Conservation (phyloP, 2,888 invertebrate genomes). For the Agrochola lota region DNA sequence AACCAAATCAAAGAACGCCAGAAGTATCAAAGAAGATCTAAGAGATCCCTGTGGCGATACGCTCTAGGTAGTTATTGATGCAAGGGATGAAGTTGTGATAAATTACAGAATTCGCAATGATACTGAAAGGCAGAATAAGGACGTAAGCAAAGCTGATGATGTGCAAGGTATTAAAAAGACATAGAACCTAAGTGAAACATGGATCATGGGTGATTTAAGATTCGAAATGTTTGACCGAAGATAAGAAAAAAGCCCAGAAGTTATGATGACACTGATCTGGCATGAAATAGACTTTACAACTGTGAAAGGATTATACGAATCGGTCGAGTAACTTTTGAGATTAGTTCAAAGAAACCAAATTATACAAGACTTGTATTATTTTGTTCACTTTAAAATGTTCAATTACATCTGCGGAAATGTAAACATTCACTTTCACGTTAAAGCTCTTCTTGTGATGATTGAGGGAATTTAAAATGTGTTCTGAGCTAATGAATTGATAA, state of each 20-base stretch:
- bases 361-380: slow-evolving; percentile 43
- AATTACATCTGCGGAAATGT: slow-evolving; percentile 24
- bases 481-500: background rate
- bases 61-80: background rate
- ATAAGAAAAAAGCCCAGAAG: slow-evolving; percentile 31
- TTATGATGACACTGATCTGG: slow-evolving; percentile 46
- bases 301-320: slow-evolving; percentile 60
- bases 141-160: background rate
- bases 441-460: background rate
- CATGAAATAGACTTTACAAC: slow-evolving; percentile 61
- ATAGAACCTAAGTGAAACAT: background rate
- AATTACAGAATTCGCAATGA: background rate
- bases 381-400: slow-evolving; percentile 29
- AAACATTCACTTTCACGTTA: slow-evolving; percentile 13
- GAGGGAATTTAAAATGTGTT: background rate
- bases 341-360: slow-evolving; percentile 53
- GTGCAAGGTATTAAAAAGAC: background rate
- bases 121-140: background rate
- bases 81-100: background rate
- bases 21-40: background rate
- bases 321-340: slow-evolving; percentile 59
- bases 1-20: slow-evolving; percentile 8
- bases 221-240: slow-evolving; percentile 9
- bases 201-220: background rate
- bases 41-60: background rate